These are phyloP conservation scores for Ploceus nigricollis DNA, from an alignment of 2,113 vertebrate genomes.

Conservation along the genomic window DNA sequence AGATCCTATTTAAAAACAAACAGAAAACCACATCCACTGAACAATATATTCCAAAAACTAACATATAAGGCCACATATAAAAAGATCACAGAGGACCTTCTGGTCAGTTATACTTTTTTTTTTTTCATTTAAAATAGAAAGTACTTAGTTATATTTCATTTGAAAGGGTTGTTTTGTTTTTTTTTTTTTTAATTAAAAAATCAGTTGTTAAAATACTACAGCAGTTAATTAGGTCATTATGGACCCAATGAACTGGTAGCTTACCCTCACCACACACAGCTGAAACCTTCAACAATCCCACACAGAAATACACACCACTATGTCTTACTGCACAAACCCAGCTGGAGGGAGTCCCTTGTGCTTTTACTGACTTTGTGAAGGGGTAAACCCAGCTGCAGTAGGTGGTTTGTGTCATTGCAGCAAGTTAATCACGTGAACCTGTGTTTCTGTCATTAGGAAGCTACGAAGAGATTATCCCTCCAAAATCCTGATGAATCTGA, in stretches of 20 bases:
- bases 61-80: background rate
- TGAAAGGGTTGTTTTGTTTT: background rate
- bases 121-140: background rate
- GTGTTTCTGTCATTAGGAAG: slow-evolving; percentile 74
- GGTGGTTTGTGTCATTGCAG: background rate
- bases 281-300: background rate
- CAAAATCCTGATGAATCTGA: slow-evolving; percentile 98
- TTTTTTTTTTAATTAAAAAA: background rate
- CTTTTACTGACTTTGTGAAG: background rate
- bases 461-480: slow-evolving; percentile 95
- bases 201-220: background rate
- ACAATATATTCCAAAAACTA: background rate
- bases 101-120: background rate
- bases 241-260: background rate
- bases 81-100: background rate
- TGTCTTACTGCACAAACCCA: background rate
- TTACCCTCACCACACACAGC: background rate
- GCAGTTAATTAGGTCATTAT: background rate
- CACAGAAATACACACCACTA: background rate
- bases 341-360: background rate
- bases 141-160: background rate
- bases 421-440: background rate
- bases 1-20: background rate
- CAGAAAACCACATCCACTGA: background rate
- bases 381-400: background rate